These are phyloP conservation scores for Styela plicata DNA, from an alignment of 23 tunicate species.

Conservation along the genomic window DNA sequence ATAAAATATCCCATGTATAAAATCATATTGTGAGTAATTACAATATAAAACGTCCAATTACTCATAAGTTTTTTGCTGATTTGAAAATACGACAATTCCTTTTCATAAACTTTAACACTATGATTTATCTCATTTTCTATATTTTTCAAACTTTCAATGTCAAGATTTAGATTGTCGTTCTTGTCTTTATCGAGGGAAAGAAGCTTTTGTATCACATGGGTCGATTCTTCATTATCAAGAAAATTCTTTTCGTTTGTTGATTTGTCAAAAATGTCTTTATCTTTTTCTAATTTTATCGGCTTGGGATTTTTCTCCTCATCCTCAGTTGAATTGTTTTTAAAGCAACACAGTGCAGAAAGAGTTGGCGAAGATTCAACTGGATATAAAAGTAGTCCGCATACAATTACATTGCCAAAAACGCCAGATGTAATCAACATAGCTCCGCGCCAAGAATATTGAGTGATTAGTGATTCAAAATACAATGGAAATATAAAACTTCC, in stretches of 20 bases:
- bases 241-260: not conserved
- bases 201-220: not conserved
- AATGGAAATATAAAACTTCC: slow-evolving; percentile 48
- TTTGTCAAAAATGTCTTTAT: too few species aligned
- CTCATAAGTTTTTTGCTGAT: not conserved
- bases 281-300: not conserved
- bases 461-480: slow-evolving; percentile 25
- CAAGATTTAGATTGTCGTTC: not conserved
- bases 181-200: not conserved
- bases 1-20: not conserved
- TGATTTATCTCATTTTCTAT: not conserved
- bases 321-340: not conserved
- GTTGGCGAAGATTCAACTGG: not conserved
- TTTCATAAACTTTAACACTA: not conserved
- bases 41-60: not conserved
- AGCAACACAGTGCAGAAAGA: not conserved
- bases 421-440: slow-evolving; percentile 47
- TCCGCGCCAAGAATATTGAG: slow-evolving; percentile 47
- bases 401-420: slow-evolving; percentile 22
- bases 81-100: not conserved
- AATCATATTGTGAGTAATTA: not conserved
- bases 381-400: not conserved
- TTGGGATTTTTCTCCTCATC: too few species aligned
- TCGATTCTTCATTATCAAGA: not conserved
- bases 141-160: not conserved